Base-by-base conservation (phyloP, 2,797 vertebrate species). In the Melanotaenia parkinsoni region DNA sequence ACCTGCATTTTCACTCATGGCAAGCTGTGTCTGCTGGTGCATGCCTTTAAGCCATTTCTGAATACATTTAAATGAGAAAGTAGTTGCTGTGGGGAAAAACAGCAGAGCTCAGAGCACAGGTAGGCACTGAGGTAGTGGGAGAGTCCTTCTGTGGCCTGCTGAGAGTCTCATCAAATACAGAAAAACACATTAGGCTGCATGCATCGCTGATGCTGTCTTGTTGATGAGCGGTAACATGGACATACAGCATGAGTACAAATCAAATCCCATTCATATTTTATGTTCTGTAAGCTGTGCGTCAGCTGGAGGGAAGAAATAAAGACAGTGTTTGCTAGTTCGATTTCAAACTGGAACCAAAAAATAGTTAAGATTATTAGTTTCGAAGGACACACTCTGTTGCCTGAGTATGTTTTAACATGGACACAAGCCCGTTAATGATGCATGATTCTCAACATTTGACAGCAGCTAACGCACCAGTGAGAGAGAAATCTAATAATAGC, bases 141-240 rank as follows among this genome's bases (percentile, higher is more conserved):
- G 72, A 79, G 70, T 74, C 63, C 64, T 69, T 86, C 59, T 63
- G 84, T 75, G 57, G 64, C 89, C 85, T 74, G 84, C 90, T 86
- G 87, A 64, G 88, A 87, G 87, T 81, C 82, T 87, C 90, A 88
- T 90, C 84, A 86, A 81, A 83, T 54, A 85, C 64, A 80, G 68
- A 76, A 83, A 89, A 86, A 82, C 77, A 88, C 84, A 91, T 88
- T 88, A 84, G 74, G 64, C 50, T 65, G 56, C 20, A 71, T 61
- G 76, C 79, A 67, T 74, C 78, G 18, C 67, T 50, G 61, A 5
- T 2, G 26, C 72, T 45, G 70, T 64, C 82, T 33, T 56, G 62
- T 63, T 32, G 32, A 58, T 62, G 76, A 82, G 66, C 3, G 63
- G 74, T 4, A 67, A 77, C 70, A 62, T 16, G 47, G 58, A 79